phyloP scores from a whole-genome alignment of 2,888 invertebrate genomes.

The Lamellibrachia columna region DNA sequence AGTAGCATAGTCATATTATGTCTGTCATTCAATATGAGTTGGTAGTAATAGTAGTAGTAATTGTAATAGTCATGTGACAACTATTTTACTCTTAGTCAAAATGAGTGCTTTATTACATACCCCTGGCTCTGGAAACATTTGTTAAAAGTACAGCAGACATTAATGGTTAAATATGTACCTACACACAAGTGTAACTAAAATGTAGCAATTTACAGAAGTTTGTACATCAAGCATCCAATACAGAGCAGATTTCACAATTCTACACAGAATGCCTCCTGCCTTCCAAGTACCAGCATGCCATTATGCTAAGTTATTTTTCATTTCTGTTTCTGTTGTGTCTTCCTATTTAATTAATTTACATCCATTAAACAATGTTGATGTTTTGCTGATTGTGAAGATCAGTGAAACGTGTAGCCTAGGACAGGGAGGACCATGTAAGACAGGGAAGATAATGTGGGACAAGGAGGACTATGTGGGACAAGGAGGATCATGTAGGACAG shows the following conservation, averaged over 20 bases:
- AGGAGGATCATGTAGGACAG: neutral
- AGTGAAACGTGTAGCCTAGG: too few species aligned
- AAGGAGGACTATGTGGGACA: neutral
- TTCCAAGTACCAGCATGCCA: neutral
- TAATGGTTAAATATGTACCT: too few species aligned
- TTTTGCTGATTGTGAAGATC: neutral
- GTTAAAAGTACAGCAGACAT: too few species aligned
- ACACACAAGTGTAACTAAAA: too few species aligned
- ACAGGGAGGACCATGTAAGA: too few species aligned
- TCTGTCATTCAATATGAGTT: neutral
- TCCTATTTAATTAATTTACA: too few species aligned
- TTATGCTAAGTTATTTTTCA: neutral
- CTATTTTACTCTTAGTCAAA: too few species aligned
- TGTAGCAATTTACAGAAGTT: too few species aligned
- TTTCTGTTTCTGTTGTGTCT: neutral
- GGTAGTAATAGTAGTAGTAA: neutral
- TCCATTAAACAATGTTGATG: too few species aligned
- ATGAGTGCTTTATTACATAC: too few species aligned
- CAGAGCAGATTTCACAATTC: neutral
- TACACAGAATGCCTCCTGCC: neutral
- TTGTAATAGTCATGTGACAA: neutral
- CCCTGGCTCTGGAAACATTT: too few species aligned
- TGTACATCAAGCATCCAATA: neutral
- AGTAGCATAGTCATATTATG: neutral
- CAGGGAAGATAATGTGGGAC: neutral